These are phyloP conservation scores for Helicoverpa assulta DNA, from an alignment of 2,888 invertebrate genomes.

Conservation along the genomic window DNA sequence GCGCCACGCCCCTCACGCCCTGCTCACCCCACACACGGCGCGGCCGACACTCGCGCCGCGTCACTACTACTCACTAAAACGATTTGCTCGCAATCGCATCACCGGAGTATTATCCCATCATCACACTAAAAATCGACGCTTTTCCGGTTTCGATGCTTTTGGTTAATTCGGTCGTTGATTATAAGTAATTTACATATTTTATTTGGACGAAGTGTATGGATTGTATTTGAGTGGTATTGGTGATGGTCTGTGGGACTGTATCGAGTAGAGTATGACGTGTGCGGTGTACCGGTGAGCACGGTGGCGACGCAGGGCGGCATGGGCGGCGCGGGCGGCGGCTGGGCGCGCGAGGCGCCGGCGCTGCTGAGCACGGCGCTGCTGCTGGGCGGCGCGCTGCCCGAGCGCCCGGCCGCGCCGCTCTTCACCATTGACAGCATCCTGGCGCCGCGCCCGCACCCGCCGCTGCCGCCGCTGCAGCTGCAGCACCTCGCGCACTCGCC, in stretches of 20 bases:
- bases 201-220: conserved; percentile 25
- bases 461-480: conserved; percentile 89
- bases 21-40: conserved; percentile 63
- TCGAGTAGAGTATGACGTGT: conserved; percentile 64
- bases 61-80: conserved; percentile 80
- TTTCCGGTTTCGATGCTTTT: conserved; percentile 37
- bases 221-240: conserved; percentile 24
- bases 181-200: conserved; percentile 8
- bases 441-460: conserved; percentile 92
- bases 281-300: conserved; percentile 46
- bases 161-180: conserved; percentile 19
- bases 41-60: conserved; percentile 71
- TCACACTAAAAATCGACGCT: conserved; percentile 57
- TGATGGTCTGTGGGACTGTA: conserved; percentile 57
- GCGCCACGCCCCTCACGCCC: conserved; percentile 76
- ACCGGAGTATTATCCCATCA: conserved; percentile 76
- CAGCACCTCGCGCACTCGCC: conserved; percentile 91
- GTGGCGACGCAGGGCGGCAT: conserved; percentile 82
- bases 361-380: conserved; percentile 88
- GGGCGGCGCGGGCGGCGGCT: conserved; percentile 82
- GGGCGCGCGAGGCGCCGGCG: conserved; percentile 86
- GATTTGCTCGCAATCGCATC: conserved; percentile 87
- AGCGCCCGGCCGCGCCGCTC: conserved; percentile 90
- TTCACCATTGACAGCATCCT: conserved; percentile 97
- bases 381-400: conserved; percentile 85